Percentiles rank a stretch among this genome's conserved stretches.
Evolutionary conservation across 2,113 vertebrate genomes (phyloP).

Genomic region (Sminthopsis crassicaudata): DNA sequence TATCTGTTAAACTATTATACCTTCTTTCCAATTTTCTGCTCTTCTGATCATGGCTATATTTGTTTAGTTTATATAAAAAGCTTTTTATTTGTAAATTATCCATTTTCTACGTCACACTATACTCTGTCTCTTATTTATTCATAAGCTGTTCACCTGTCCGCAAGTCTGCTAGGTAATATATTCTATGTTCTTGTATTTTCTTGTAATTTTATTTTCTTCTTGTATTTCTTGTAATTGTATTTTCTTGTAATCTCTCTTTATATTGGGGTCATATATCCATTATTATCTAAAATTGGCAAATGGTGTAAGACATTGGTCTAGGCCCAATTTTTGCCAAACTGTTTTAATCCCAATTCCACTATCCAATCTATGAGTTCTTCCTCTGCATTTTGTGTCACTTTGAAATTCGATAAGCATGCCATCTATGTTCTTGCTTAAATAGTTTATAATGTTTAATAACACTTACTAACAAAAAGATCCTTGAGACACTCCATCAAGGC

Average conservation of each 20-base stretch:
- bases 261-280: not conserved
- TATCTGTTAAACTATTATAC: not conserved
- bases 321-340: not conserved
- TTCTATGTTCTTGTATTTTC: not conserved
- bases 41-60: not conserved
- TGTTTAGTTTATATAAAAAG: not conserved
- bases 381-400: not conserved
- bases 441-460: not conserved
- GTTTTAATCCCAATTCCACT: not conserved
- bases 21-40: not conserved
- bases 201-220: too few species aligned
- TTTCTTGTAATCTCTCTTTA: not conserved
- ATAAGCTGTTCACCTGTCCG: not conserved
- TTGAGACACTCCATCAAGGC: not conserved
- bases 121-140: not conserved
- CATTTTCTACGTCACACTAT: not conserved
- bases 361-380: not conserved
- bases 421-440: not conserved
- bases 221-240: too few species aligned
- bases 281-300: not conserved
- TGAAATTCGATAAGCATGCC: not conserved
- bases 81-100: not conserved
- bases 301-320: not conserved
- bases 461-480: not conserved
- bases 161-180: not conserved